Base-by-base conservation (phyloP, 2,797 vertebrate species). In the Agapornis canus region DNA sequence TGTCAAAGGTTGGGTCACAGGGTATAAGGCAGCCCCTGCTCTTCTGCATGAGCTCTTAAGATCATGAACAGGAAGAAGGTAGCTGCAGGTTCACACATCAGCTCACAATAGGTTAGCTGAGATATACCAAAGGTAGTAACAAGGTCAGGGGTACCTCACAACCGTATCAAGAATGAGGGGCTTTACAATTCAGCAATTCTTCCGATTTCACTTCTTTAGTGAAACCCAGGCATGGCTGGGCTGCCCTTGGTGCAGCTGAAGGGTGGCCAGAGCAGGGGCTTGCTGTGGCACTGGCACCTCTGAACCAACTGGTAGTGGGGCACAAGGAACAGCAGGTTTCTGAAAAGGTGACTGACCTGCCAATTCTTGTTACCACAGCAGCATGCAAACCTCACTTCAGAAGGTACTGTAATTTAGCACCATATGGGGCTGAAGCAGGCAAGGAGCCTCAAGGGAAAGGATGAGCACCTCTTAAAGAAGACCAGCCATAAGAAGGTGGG, bases 231-330 rank as follows among this genome's bases (percentile, higher is more conserved):
- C 1, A 0, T 11, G 45, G 43, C 39, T n/a, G n/a, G 43, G 40
- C 35, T 71, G 32, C 11, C 19, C 19, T n/a, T 20, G 25, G 18
- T 29, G 11, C 42, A 32, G 37, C 63, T 23, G 37, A 45, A 35
- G 29, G 29, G 43, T 20, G 68, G 61, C 42, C 48, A 13, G 27
- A 40, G 22, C 32, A 0, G 5, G 66, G 27, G 9, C 13, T 14
- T 37, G 43, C 37, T 82, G 64, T 16, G 25, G 48, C 56, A 69
- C 47, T 2, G 3, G 42, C 9, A 16, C 21, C 32, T 23, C 42
- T 14, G 27, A 70, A 45, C 9, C 57, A 65, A 32, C 27, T 0
- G 1, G 37, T 14, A 71, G 56, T 1, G 1, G 26, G 32, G 25
- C 8, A 3, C 1, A 2, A 37, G 56, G 6, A 77, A 45, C 18